Evolutionary conservation across 2,113 vertebrate species (phyloP), one percentile per base, ranked within the genome.

Genomic region (Stomatorhinus ivindoensis): DNA sequence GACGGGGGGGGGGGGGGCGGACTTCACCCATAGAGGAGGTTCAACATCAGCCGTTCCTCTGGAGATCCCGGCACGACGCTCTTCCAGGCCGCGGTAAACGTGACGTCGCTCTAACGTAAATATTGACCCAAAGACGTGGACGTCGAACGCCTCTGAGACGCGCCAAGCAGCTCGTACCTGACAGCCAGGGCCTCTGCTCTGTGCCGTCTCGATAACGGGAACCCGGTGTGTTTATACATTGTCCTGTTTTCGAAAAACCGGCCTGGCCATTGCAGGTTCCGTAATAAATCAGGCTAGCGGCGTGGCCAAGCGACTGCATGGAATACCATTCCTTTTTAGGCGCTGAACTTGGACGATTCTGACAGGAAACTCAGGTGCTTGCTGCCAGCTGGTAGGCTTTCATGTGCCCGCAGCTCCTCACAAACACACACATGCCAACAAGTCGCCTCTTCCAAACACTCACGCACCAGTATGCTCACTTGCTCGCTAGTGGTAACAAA

Each of bases 281-380:
- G 8, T 58, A 90, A 86, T 88, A 91, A 90, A 82, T 88, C 83
- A 31, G 21, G 9, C 89, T 27, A 73, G 73, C 7, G 88, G 39
- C 24, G 87, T 46, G 46, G 42, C 73, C 80, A 51, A 50, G 39
- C 47, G 88, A 65, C 89, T 89, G 53, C 89, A 53, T 73, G 87
- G 51, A 91, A 91, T 89, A 93, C 27, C 55, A 92, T 93, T 91
- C 88, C 94, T 94, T 95, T 94, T 95, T 94, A 93, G 93, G 92
- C 51, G 61, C 69, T 90, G 76, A 65, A 19, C 55, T 44, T 15
- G 88, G 86, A 58, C 87, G 48, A 76, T 69, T 91, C 88, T 76
- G 61, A 87, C 89, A 80, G 87, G 88, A 89, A 89, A 47, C 87
- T 89, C 85, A 27, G 51, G 47, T 80, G 27, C n/a, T 89, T 47